phyloP scores from a whole-genome alignment of 2,888 invertebrate species.

The Drosophila subsilvestris region DNA sequence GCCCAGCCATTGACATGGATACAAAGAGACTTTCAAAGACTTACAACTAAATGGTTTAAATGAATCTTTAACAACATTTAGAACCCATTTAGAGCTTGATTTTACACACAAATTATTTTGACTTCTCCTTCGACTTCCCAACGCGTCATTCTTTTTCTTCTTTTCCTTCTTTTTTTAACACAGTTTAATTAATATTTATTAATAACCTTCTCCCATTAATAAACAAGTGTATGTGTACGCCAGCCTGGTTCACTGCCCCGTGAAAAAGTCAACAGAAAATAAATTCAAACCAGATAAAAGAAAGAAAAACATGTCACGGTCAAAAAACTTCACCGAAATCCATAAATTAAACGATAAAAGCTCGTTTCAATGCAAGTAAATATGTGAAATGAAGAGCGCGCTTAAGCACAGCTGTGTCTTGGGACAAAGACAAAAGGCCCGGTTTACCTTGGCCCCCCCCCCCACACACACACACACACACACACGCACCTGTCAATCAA shows the following conservation, averaged over 20 bases:
- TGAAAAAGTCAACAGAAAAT: constrained; percentile 3
- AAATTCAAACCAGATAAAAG: background rate
- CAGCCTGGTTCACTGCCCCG: constrained; percentile 55
- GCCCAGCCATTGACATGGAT: background rate
- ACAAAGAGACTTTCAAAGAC: background rate
- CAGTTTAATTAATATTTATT: no score
- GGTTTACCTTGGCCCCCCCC: constrained; percentile 60
- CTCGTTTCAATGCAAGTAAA: constrained; percentile 37
- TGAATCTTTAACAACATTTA: background rate
- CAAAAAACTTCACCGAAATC: constrained; percentile 62
- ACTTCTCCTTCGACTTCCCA: no score
- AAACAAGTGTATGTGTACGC: background rate
- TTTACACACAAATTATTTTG: no score
- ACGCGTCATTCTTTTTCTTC: no score
- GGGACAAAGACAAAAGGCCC: constrained; percentile 36
- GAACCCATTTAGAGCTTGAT: background rate
- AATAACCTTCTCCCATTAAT: no score
- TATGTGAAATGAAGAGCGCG: constrained; percentile 32
- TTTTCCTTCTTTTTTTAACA: no score
- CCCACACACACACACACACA: no score
- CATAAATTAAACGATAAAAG: constrained; percentile 65
- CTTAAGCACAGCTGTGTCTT: constrained; percentile 47
- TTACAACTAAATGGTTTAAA: background rate
- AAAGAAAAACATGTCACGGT: constrained; percentile 63
- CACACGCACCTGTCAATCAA: constrained; percentile 68